phyloP scores from a whole-genome alignment of 2,113 vertebrate species.

The Melanocharis versteri region DNA sequence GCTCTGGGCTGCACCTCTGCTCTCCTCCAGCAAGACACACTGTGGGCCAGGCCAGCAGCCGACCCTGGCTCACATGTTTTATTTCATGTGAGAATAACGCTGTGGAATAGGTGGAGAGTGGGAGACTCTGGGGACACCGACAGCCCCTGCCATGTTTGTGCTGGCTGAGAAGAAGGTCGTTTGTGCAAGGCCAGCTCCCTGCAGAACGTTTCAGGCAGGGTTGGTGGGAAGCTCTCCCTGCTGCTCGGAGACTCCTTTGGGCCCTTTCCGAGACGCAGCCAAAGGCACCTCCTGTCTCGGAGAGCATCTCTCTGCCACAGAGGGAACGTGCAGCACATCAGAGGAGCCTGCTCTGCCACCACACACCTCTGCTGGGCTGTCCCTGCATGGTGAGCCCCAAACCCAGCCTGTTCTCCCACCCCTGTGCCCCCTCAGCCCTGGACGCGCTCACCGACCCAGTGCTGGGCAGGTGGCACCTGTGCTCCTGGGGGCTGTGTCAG shows the following conservation, averaged over 20 bases:
- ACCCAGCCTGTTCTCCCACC: rapidly evolving
- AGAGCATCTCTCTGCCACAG: background rate
- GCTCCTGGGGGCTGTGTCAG: background rate
- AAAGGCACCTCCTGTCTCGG: background rate
- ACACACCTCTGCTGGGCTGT: rapidly evolving
- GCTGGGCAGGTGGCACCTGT: background rate
- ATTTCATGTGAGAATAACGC: no score
- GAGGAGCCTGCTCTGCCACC: background rate
- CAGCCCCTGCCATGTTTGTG: background rate
- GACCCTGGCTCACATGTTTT: background rate
- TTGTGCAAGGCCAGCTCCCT: background rate
- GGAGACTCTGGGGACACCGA: background rate
- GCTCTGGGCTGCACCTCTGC: background rate
- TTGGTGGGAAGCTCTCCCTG: background rate
- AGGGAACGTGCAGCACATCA: background rate
- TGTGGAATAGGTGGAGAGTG: background rate
- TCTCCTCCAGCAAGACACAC: background rate
- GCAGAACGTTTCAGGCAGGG: background rate
- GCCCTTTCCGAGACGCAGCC: background rate
- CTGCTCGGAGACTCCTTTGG: background rate
- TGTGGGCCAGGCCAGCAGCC: background rate
- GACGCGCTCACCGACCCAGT: rapidly evolving
- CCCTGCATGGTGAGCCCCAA: background rate
- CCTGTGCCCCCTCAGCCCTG: background rate
- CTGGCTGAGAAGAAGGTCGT: background rate